These are phyloP conservation scores for Musca vetustissima DNA, from an alignment of 1,140 invertebrate genomes.

Conservation along the genomic window DNA sequence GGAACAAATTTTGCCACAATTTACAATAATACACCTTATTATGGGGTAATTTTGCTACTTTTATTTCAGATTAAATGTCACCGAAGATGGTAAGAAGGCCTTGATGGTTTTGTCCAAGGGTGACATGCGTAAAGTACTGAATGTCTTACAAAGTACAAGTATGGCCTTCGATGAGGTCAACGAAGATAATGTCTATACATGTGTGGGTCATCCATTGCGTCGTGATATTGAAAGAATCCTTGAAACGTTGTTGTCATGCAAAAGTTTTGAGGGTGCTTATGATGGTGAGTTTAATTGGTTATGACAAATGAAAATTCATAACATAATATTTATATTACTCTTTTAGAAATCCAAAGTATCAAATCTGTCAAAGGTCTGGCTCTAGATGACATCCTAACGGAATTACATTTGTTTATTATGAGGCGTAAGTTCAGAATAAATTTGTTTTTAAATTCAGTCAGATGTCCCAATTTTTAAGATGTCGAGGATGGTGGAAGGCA, in stretches of 20 bases:
- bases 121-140: slow-evolving; percentile 98
- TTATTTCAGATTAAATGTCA: slow-evolving; percentile 74
- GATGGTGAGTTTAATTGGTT: slow-evolving; percentile 81
- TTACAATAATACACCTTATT: background rate
- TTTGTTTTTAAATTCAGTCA: background rate
- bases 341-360: slow-evolving; percentile 77
- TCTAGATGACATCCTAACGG: slow-evolving; percentile 85
- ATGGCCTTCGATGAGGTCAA: slow-evolving; percentile 84
- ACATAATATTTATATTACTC: background rate
- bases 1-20: slow-evolving; percentile 82
- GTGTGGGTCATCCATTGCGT: slow-evolving; percentile 92
- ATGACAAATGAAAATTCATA: background rate
- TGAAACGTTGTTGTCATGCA: slow-evolving; percentile 86
- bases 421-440: slow-evolving; percentile 65
- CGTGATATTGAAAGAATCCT: slow-evolving; percentile 88
- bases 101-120: slow-evolving; percentile 87
- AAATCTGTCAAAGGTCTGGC: slow-evolving; percentile 88
- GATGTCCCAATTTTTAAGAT: too few species aligned
- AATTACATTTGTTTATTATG: slow-evolving; percentile 83
- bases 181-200: slow-evolving; percentile 92
- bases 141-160: slow-evolving; percentile 92
- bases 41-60: background rate
- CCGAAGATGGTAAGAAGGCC: slow-evolving; percentile 88
- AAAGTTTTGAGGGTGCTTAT: slow-evolving; percentile 75
- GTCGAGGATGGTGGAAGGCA: too few species aligned